A percentile compares a stretch with the other conserved stretches of the same genome.
phyloP scores from a whole-genome alignment of 2,797 vertebrate species.

The Anolis apletophallus region DNA sequence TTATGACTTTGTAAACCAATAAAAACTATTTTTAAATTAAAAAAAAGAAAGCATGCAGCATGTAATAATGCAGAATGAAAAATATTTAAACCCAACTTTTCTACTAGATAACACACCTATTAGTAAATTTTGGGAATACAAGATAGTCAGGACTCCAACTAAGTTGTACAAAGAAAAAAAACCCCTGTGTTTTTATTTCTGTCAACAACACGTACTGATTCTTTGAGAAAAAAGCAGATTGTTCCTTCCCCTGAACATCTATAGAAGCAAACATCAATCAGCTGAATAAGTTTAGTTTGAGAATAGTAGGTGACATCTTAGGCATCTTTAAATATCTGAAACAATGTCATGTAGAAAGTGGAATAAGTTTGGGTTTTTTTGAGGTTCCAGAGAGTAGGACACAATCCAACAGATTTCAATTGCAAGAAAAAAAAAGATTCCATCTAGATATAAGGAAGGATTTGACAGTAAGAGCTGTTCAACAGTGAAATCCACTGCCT shows the following conservation, averaged over 20 bases:
- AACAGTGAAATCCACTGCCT: too few relatives aligned
- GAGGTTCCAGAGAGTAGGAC: too few relatives aligned
- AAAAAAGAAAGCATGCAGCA: not conserved
- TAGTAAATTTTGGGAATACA: conserved; percentile 26
- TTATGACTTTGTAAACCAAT: too few relatives aligned
- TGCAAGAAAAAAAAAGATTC: not conserved
- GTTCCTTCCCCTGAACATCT: not conserved
- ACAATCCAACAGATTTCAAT: too few relatives aligned
- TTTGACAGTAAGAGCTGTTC: not conserved
- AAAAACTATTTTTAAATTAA: too few relatives aligned
- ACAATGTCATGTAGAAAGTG: too few relatives aligned
- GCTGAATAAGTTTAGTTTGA: too few relatives aligned
- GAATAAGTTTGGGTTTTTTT: too few relatives aligned
- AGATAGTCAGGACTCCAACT: conserved; percentile 26
- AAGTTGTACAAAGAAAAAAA: not conserved
- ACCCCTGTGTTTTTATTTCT: conserved; percentile 1
- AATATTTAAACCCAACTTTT: not conserved
- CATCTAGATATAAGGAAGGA: too few relatives aligned
- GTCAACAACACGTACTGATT: not conserved
- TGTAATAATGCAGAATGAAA: not conserved
- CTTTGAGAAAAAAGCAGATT: not conserved
- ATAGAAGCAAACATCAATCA: not conserved
- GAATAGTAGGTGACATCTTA: too few relatives aligned
- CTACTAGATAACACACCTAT: conserved; percentile 27
- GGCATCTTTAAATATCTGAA: too few relatives aligned